Conservation (phyloP, 2,797 vertebrate species). For the Thripadectes ignobilis region DNA sequence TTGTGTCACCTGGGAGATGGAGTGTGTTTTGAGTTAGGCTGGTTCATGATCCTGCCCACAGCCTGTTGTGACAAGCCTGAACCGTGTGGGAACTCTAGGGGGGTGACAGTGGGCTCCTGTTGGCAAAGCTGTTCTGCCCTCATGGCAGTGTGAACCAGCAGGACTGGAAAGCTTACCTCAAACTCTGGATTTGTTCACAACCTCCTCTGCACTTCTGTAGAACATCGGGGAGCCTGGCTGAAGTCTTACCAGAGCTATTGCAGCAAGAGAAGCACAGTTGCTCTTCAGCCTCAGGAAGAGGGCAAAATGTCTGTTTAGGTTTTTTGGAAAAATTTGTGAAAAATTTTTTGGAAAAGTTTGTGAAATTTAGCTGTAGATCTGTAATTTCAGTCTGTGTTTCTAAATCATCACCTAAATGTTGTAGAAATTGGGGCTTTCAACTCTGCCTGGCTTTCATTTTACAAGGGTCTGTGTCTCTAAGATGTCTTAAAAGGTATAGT, state of each 20-base stretch:
- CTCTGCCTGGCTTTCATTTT: neutral
- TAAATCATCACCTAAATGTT: neutral
- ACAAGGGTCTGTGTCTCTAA: neutral
- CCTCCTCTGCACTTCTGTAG: neutral
- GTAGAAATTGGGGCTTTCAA: neutral
- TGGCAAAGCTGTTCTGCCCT: neutral
- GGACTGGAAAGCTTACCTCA: neutral
- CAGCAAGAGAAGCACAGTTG: neutral
- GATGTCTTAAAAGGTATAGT: neutral
- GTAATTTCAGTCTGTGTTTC: neutral
- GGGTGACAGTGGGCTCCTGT: neutral
- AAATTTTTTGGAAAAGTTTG: too few species aligned
- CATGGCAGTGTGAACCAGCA: neutral
- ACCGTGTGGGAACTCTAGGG: neutral
- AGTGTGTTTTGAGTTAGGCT: neutral
- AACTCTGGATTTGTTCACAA: neutral
- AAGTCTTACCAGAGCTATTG: neutral
- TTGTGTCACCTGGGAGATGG: neutral
- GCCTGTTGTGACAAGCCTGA: neutral
- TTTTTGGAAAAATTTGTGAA: too few species aligned
- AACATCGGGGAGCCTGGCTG: neutral
- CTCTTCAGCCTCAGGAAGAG: neutral
- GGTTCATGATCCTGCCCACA: neutral
- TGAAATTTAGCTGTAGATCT: neutral
- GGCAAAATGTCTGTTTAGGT: neutral